Evolutionary conservation across 2,797 vertebrate genomes (phyloP).

Genomic region (Argentina silus): DNA sequence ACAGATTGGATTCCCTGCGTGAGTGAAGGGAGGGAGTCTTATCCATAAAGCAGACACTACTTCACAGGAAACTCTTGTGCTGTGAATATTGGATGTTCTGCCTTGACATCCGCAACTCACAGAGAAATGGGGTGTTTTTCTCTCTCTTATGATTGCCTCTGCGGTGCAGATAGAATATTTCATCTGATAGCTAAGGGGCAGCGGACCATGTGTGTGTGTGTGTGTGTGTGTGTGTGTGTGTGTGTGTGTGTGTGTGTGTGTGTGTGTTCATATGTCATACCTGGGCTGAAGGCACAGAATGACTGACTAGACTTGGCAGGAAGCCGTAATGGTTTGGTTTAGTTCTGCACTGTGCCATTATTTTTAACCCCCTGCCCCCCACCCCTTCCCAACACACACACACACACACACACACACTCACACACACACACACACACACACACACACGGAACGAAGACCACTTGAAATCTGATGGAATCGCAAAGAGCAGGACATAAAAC

Average conservation of each 20-base stretch:
- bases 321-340: not conserved
- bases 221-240: conserved; percentile 23
- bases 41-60: not conserved
- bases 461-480: not conserved
- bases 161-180: conserved; percentile 7
- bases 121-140: conserved; percentile 5
- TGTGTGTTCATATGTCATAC: not conserved
- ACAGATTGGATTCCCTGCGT: conserved; percentile 3
- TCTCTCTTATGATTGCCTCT: conserved; percentile 7
- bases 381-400: not conserved
- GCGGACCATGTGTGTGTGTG: not conserved
- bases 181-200: conserved; percentile 7
- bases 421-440: conserved; percentile 14
- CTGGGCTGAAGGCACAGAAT: not conserved
- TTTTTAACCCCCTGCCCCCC: not conserved
- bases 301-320: not conserved
- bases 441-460: not conserved
- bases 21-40: not conserved
- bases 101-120: not conserved
- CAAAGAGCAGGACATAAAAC: not conserved
- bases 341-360: not conserved
- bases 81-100: not conserved
- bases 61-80: not conserved
- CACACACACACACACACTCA: conserved; percentile 6
- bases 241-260: conserved; percentile 1